Base-by-base conservation (phyloP, 2,888 invertebrate species). In the Acleris holmiana region DNA sequence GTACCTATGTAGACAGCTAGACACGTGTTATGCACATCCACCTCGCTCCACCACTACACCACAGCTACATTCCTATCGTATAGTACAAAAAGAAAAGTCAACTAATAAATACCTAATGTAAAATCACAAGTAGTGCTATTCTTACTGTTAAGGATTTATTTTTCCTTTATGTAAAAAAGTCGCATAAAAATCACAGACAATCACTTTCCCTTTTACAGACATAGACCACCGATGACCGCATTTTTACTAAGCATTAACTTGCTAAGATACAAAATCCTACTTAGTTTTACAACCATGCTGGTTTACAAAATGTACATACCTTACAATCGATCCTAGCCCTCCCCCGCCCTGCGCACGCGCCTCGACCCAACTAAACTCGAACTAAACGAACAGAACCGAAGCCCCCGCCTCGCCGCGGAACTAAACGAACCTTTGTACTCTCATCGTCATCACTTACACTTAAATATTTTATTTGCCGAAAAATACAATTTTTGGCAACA, bases 181-280 rank as follows among this genome's bases (percentile, higher is more conserved):
- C 91, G 93, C 93, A 93, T 93, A 93, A 92, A 92, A 93, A 93
- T 93, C 93, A 93, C 93, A 93, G 93, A 93, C 93, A 92, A 93
- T 92, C 91, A 91, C 91, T 89, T 89, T 85, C 84, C 86, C 86
- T 88, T 69, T 90, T 91, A 93, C 91, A 92, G 87, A 93, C 93
- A 91, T 86, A 86, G 88, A 92, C 91, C 91, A 91, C 86, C 90
- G 85, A 85, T 85, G 82, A 89, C 85, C 89, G 79, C 80, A 77
- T 84, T 84, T 85, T 83, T 83, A 86, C 86, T 89, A 91, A 91
- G 89, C 91, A 85, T 91, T 91, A 89, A 82, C 82, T 85, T 76
- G 79, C 91, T 91, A 91, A 90, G 88, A 64, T 91, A 91, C 90
- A 91, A 91, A 91, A 91, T 80, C 84, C 88, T 91, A 90, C 84